phyloP scores from a whole-genome alignment of 2,888 invertebrate genomes.

The Mesorhabditis spiculigera region DNA sequence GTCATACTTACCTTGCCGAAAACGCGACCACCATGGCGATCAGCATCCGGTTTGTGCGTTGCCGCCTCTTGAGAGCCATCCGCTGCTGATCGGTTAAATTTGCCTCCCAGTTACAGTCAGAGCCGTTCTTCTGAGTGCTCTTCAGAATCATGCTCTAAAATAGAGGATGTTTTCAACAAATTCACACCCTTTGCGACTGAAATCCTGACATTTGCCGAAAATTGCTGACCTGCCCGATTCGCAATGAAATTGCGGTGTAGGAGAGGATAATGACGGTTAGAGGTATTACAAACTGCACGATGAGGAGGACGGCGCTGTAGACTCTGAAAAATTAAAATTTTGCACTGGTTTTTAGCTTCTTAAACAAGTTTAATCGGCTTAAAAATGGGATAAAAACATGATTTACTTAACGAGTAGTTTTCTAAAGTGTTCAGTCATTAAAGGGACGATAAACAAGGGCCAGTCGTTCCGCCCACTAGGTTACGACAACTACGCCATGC shows the following conservation, averaged over 20 bases:
- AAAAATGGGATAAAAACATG: too few relatives aligned
- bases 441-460: too few relatives aligned
- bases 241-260: conserved; percentile 53
- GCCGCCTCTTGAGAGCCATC: conserved; percentile 47
- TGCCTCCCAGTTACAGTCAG: conserved; percentile 40
- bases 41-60: conserved; percentile 55
- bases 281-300: conserved; percentile 53
- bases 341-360: not conserved
- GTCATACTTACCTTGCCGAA: conserved; percentile 14
- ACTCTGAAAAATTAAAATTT: conserved; percentile 13
- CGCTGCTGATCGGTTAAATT: conserved; percentile 46
- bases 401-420: too few relatives aligned
- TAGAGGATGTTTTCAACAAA: not conserved
- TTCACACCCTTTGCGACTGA: not conserved
- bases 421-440: too few relatives aligned
- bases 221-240: conserved; percentile 45
- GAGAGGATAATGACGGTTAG: conserved; percentile 53
- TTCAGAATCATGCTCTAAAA: conserved; percentile 48
- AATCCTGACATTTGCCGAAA: not conserved
- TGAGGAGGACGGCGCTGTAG: conserved; percentile 48
- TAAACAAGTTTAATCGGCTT: too few relatives aligned
- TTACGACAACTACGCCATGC: too few relatives aligned
- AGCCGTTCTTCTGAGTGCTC: conserved; percentile 39
- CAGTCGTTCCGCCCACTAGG: too few relatives aligned
- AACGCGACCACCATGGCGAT: conserved; percentile 55